A percentile compares a stretch with the other conserved stretches of the same genome.
Evolutionary conservation across 2,888 invertebrate species (phyloP).

Genomic region (Nephrocerus scutellatus): DNA sequence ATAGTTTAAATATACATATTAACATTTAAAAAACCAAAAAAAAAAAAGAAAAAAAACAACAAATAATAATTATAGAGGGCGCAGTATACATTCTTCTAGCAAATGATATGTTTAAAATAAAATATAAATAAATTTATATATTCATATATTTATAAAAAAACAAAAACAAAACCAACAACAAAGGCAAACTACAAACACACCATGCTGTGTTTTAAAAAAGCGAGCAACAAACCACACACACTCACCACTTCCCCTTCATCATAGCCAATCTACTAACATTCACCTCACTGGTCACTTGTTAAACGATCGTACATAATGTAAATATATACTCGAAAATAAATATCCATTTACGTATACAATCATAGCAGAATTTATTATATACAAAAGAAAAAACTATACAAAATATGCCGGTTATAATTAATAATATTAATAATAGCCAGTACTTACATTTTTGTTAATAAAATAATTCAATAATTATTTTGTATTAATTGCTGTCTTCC

Average conservation of each 20-base stretch:
- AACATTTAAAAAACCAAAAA: slow-evolving; percentile 28
- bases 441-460: too few relatives aligned
- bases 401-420: too few relatives aligned
- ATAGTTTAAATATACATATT: slow-evolving; percentile 21
- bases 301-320: too few relatives aligned
- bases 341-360: slow-evolving; percentile 8
- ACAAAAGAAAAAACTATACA: too few relatives aligned
- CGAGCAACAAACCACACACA: slow-evolving; percentile 20
- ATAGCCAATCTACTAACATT: too few relatives aligned
- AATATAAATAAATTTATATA: slow-evolving; percentile 5
- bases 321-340: slow-evolving; percentile 16
- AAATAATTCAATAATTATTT: too few relatives aligned
- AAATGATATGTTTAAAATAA: slow-evolving; percentile 5
- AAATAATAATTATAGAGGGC: slow-evolving; percentile 1
- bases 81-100: slow-evolving; percentile 1
- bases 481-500: too few relatives aligned
- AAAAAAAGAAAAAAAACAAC: slow-evolving; percentile 5
- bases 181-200: slow-evolving; percentile 14
- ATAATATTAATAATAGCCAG: too few relatives aligned
- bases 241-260: too few relatives aligned
- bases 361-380: too few relatives aligned
- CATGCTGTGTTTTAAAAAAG: slow-evolving; percentile 1
- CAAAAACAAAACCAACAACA: slow-evolving; percentile 14
- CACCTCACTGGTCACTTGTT: too few relatives aligned
- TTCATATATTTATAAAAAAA: slow-evolving; percentile 8